phyloP scores from a whole-genome alignment of 2,888 invertebrate species.

The Phalangium opilio region DNA sequence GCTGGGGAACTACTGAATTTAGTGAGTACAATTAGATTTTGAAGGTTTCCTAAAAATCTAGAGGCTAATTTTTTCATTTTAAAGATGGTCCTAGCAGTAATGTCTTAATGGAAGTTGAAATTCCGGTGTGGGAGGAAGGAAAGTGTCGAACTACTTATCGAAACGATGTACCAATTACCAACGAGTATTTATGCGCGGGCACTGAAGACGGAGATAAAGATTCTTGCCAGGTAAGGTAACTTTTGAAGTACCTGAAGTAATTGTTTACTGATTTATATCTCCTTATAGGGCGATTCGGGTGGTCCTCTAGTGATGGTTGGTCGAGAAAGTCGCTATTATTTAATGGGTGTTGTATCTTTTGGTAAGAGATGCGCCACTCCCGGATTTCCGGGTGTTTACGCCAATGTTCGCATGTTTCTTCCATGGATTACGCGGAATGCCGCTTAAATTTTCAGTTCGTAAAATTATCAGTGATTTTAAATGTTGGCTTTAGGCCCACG shows the following conservation, averaged over 20 bases:
- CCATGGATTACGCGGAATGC: slow-evolving; percentile 10
- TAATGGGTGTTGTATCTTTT: slow-evolving; percentile 19
- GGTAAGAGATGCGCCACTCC: slow-evolving; percentile 16
- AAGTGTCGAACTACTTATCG: slow-evolving; percentile 15
- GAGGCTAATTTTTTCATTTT: not conserved
- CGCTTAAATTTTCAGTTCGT: no score
- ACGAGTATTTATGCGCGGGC: slow-evolving; percentile 19
- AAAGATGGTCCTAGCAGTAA: slow-evolving; percentile 15
- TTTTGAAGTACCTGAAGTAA: not conserved
- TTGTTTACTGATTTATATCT: not conserved
- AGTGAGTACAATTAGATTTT: slow-evolving; percentile 8
- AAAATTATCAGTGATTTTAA: no score
- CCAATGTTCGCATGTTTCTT: slow-evolving; percentile 14
- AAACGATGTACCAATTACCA: slow-evolving; percentile 11
- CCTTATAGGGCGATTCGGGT: slow-evolving; percentile 19
- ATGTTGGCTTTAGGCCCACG: no score
- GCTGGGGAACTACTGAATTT: slow-evolving; percentile 48
- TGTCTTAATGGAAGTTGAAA: slow-evolving; percentile 12
- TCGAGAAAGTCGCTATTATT: slow-evolving; percentile 9
- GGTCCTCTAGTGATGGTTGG: slow-evolving; percentile 18
- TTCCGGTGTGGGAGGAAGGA: slow-evolving; percentile 13
- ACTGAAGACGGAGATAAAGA: slow-evolving; percentile 15
- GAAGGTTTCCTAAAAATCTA: not conserved
- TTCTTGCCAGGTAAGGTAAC: slow-evolving; percentile 16
- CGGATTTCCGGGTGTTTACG: slow-evolving; percentile 19